Conservation (phyloP, 2,888 invertebrate genomes). For the Catocala fraxini region DNA sequence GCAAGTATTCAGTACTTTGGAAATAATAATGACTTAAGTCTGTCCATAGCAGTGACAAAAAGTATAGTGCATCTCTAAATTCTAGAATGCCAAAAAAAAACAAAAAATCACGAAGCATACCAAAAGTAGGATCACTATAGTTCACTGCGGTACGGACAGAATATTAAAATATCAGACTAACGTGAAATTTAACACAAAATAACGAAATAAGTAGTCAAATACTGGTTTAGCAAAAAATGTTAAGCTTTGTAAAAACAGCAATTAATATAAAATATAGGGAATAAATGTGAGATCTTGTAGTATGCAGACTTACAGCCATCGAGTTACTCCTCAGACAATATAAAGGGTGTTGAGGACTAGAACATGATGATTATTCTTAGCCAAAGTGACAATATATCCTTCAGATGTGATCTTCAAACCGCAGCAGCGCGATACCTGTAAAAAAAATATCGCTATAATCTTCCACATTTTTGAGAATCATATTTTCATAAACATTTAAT, state of each 20-base stretch:
- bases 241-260: slow-evolving; percentile 87
- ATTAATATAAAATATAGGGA: slow-evolving; percentile 87
- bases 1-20: slow-evolving; percentile 83
- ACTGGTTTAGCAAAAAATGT: slow-evolving; percentile 87
- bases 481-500: too few species aligned
- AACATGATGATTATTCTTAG: slow-evolving; percentile 99
- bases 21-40: slow-evolving; percentile 81
- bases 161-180: slow-evolving; percentile 80
- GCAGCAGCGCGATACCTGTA: slow-evolving; percentile 98
- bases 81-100: slow-evolving; percentile 73
- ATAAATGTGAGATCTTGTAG: slow-evolving; percentile 88
- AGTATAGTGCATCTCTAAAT: slow-evolving; percentile 62
- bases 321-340: slow-evolving; percentile 92
- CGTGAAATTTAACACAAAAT: slow-evolving; percentile 83
- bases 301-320: slow-evolving; percentile 88
- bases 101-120: slow-evolving; percentile 70
- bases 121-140: slow-evolving; percentile 65
- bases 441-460: slow-evolving; percentile 28
- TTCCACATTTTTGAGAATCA: background rate
- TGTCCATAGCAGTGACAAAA: slow-evolving; percentile 79
- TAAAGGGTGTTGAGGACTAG: slow-evolving; percentile 98
- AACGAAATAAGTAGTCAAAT: slow-evolving; percentile 85
- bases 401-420: slow-evolving; percentile 98
- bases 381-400: slow-evolving; percentile 98
- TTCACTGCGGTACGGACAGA: slow-evolving; percentile 76